Evolutionary conservation across 2,888 invertebrate species (phyloP).

Genomic region (Yponomeuta malinellus): DNA sequence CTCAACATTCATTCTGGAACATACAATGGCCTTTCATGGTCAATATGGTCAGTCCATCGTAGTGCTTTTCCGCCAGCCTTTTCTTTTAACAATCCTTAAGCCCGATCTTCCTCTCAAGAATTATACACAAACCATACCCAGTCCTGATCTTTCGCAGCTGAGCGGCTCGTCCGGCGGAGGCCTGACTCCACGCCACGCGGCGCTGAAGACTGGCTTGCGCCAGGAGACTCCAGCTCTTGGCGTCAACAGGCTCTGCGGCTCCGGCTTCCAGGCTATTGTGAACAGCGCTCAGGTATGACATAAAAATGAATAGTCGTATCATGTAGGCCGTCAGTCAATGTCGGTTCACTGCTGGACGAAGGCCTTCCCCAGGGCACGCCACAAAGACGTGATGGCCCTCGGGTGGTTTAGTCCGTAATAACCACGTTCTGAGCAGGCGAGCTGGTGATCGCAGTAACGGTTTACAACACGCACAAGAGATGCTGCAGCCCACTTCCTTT

Average conservation of each 20-base stretch:
- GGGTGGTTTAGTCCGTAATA: no score
- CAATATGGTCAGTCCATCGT: no score
- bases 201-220: conserved; percentile 88
- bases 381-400: no score
- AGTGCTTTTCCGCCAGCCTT: no score
- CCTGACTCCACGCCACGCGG: conserved; percentile 89
- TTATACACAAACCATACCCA: background rate
- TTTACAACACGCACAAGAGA: background rate
- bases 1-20: no score
- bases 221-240: conserved; percentile 88
- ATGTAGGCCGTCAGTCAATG: background rate
- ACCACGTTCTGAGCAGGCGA: no score
- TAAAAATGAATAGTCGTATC: background rate
- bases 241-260: conserved; percentile 96
- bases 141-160: background rate
- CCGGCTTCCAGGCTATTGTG: conserved; percentile 96
- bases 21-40: no score
- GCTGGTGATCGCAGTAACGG: no score
- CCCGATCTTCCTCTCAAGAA: no score
- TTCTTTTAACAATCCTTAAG: no score
- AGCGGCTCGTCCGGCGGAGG: conserved; percentile 81
- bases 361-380: no score
- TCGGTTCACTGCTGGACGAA: no score
- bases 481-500: background rate
- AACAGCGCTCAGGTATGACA: conserved; percentile 87